phyloP scores from a whole-genome alignment of 2,113 vertebrate species.

The Carassius gibelio region DNA sequence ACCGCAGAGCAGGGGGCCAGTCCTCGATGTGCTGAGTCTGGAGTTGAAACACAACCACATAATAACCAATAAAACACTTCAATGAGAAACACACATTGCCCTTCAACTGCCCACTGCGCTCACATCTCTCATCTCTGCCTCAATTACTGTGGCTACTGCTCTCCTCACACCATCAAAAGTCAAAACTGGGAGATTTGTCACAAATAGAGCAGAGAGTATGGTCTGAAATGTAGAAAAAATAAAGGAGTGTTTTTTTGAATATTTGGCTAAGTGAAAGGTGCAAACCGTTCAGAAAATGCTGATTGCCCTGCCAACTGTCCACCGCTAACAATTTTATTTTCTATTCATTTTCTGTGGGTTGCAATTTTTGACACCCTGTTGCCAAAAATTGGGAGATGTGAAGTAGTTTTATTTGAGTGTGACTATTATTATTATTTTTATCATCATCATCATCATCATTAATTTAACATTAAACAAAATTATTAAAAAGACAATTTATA shows the following conservation, averaged over 20 bases:
- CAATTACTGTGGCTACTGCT: neutral
- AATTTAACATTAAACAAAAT: neutral
- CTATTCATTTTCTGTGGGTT: neutral
- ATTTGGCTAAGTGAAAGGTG: neutral
- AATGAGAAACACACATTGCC: neutral
- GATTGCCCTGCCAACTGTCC: neutral
- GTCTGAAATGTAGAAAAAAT: too few relatives aligned
- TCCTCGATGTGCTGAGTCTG: slow-evolving; percentile 88
- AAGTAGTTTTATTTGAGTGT: neutral
- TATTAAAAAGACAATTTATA: neutral
- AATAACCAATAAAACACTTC: slow-evolving; percentile 39
- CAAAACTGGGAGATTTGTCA: neutral
- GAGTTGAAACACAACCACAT: slow-evolving; percentile 32
- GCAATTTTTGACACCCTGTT: neutral
- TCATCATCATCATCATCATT: too few relatives aligned
- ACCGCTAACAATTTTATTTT: neutral
- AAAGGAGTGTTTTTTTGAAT: too few relatives aligned
- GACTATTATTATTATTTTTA: neutral
- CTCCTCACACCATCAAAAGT: neutral
- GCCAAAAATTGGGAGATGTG: neutral
- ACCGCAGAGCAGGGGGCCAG: slow-evolving; percentile 88
- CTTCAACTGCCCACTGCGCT: neutral
- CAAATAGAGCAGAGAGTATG: neutral
- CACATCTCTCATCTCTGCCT: slow-evolving; percentile 16
- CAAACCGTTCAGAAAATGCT: neutral